A percentile compares a stretch with the other conserved stretches of the same genome.
phyloP scores from a whole-genome alignment of 2,888 invertebrate genomes.

The Acanthacorydalis orientalis region DNA sequence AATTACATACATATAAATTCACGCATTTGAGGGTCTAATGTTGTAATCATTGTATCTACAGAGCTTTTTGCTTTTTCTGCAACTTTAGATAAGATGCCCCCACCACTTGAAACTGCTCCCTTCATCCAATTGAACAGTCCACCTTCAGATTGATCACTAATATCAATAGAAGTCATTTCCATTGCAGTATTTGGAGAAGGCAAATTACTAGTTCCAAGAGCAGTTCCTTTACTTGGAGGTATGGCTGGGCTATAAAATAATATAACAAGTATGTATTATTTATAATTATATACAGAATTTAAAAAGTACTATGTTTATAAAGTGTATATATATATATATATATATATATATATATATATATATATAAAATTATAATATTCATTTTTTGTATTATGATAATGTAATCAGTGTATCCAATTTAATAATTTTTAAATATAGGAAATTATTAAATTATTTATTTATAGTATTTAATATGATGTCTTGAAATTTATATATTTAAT shows the following conservation, averaged over 20 bases:
- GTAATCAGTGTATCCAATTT: too few relatives aligned
- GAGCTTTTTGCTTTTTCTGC: slow-evolving; percentile 64
- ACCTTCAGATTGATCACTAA: slow-evolving; percentile 36
- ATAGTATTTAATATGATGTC: neutral
- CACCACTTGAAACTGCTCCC: slow-evolving; percentile 46
- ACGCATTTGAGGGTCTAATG: slow-evolving; percentile 78
- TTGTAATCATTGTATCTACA: slow-evolving; percentile 72
- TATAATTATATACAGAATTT: neutral
- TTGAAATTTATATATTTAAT: neutral
- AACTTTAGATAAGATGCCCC: slow-evolving; percentile 44
- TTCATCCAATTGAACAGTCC: slow-evolving; percentile 49
- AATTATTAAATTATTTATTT: too few relatives aligned
- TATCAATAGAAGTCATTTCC: slow-evolving; percentile 3
- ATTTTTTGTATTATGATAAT: neutral
- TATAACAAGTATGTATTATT: neutral
- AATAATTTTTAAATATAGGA: too few relatives aligned
- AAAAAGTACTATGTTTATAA: too few relatives aligned
- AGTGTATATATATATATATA: neutral
- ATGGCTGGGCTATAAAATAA: slow-evolving; percentile 25
- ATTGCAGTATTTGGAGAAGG: neutral
- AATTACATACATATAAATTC: slow-evolving; percentile 59
- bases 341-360: neutral
- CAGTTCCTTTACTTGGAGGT: slow-evolving; percentile 23
- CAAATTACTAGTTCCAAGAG: neutral
- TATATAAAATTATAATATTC: neutral